Percentiles rank a stretch among this genome's conserved stretches.
These are phyloP conservation scores for Hapalemur alaotrensis DNA, from an alignment of 2,797 vertebrate species.

Conservation along the genomic window DNA sequence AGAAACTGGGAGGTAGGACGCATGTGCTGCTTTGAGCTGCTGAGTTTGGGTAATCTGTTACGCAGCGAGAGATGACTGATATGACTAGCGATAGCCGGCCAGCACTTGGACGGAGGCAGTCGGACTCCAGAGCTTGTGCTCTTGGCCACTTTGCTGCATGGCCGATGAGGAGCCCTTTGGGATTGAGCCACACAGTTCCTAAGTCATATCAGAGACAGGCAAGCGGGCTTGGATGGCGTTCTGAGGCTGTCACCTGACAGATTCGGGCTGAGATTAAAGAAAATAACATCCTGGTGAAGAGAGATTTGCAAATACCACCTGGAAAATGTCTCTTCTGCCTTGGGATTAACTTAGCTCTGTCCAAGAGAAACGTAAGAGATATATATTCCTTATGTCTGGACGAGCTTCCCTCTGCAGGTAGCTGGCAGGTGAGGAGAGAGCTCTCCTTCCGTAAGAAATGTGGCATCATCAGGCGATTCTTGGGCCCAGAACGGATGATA, in stretches of 20 bases:
- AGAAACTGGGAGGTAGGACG: not conserved
- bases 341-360: not conserved
- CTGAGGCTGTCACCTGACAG: not conserved
- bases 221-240: not conserved
- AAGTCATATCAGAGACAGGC: not conserved
- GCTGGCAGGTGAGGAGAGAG: not conserved
- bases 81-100: not conserved
- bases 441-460: not conserved
- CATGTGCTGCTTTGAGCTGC: not conserved
- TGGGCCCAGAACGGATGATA: not conserved
- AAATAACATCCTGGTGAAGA: not conserved
- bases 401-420: not conserved
- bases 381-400: not conserved
- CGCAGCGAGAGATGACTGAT: not conserved
- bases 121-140: not conserved
- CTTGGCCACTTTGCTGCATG: not conserved
- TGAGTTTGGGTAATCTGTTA: not conserved
- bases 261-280: not conserved
- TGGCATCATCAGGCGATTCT: not conserved
- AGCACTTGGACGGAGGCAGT: accelerated
- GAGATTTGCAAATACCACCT: not conserved
- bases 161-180: not conserved
- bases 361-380: not conserved
- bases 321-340: not conserved
- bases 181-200: not conserved